A percentile compares a stretch with the other conserved stretches of the same genome.
These are phyloP conservation scores for Danaus melanippus DNA, from an alignment of 1,140 invertebrate species.

Conservation along the genomic window DNA sequence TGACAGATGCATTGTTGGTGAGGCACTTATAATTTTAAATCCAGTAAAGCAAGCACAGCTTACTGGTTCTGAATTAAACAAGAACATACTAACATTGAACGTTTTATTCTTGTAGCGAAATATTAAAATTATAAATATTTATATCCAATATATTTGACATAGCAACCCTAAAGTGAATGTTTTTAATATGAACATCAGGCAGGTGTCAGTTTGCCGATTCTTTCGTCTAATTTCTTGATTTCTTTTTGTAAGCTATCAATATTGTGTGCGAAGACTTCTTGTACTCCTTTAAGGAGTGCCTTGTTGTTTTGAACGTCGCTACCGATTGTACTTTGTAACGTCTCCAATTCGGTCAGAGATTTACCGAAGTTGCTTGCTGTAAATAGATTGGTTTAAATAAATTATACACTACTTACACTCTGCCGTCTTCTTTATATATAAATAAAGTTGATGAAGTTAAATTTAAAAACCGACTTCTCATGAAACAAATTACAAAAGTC, in stretches of 20 bases:
- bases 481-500: not conserved
- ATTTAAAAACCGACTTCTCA: not conserved
- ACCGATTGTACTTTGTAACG: conserved; percentile 83
- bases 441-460: too few species aligned
- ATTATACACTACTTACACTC: too few species aligned
- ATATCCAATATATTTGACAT: conserved; percentile 15
- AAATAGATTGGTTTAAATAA: conserved; percentile 35
- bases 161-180: conserved; percentile 16
- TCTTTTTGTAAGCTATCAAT: conserved; percentile 83
- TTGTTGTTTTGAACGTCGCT: conserved; percentile 83
- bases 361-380: conserved; percentile 89
- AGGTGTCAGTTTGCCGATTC: conserved; percentile 68
- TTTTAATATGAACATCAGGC: conserved; percentile 35
- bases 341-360: conserved; percentile 86
- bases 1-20: too few species aligned
- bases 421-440: too few species aligned
- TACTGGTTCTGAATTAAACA: too few species aligned
- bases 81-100: too few species aligned
- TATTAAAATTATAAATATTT: conserved; percentile 6
- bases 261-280: conserved; percentile 84
- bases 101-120: not conserved
- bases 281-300: conserved; percentile 83
- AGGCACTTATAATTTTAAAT: too few species aligned
- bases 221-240: conserved; percentile 80
- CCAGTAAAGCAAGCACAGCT: too few species aligned